Percentiles rank a stretch among this genome's conserved stretches.
Conservation (phyloP, 2,888 invertebrate genomes). For the Fragum whitleyi region DNA sequence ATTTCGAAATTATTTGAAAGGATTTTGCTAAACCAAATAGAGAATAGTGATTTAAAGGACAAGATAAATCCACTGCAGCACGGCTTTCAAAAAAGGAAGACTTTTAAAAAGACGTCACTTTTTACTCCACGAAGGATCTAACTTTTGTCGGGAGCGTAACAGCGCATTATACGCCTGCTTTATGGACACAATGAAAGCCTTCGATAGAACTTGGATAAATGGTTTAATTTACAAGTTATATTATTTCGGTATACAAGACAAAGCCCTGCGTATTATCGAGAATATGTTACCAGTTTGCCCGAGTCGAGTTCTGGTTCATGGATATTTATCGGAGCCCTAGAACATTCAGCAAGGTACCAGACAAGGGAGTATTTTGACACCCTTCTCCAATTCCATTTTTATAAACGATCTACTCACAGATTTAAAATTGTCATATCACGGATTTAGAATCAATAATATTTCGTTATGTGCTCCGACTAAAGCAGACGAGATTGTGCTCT, state of each 20-base stretch:
- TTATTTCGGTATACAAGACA: slow-evolving; percentile 8
- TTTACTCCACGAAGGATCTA: slow-evolving; percentile 10
- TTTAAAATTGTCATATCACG: background rate
- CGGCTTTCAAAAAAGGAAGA: slow-evolving; percentile 27
- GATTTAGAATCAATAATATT: slow-evolving; percentile 10
- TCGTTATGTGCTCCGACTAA: slow-evolving; percentile 22
- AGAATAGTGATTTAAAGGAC: background rate
- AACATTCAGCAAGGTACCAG: slow-evolving; percentile 13
- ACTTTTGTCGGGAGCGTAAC: slow-evolving; percentile 20
- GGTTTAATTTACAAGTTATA: slow-evolving; percentile 26
- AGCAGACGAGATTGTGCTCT: slow-evolving; percentile 34
- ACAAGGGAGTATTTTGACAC: slow-evolving; percentile 32
- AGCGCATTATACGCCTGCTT: slow-evolving; percentile 8
- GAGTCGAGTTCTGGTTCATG: background rate
- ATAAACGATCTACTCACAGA: slow-evolving; percentile 26
- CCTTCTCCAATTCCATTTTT: slow-evolving; percentile 24
- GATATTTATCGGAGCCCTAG: background rate
- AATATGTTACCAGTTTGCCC: background rate
- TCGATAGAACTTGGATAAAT: slow-evolving; percentile 31
- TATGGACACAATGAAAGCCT: slow-evolving; percentile 18
- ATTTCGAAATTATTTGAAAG: slow-evolving; percentile 28
- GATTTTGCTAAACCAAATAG: background rate
- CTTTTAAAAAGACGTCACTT: slow-evolving; percentile 16
- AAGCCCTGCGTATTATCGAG: background rate
- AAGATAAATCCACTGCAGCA: slow-evolving; percentile 24